Conservation (phyloP, 1,140 invertebrate genomes). For the Hermetia illucens region DNA sequence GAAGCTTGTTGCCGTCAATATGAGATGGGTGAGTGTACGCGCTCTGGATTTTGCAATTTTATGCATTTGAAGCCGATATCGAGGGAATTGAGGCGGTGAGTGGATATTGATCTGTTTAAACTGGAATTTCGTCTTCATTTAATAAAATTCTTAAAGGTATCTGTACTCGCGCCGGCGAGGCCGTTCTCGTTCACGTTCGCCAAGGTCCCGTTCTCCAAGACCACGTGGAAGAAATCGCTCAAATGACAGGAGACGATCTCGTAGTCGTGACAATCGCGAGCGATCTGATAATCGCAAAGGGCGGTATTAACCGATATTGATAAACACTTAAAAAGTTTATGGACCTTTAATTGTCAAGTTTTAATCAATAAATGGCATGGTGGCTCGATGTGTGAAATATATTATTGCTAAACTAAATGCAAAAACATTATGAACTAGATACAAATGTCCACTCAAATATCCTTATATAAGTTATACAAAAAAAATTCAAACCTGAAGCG, state of each 20-base stretch:
- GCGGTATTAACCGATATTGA: no score
- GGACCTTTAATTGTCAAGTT: no score
- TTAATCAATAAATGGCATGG: no score
- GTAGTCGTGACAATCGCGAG: constrained; percentile 25
- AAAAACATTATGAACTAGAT: no score
- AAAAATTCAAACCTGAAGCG: no score
- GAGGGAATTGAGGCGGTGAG: constrained; percentile 69
- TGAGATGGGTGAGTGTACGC: constrained; percentile 96
- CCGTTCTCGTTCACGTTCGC: constrained; percentile 25
- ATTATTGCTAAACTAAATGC: no score
- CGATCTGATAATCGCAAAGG: constrained; percentile 14
- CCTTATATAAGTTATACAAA: no score
- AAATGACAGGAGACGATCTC: constrained; percentile 33
- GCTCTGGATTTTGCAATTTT: constrained; percentile 98
- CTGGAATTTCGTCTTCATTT: constrained; percentile 18
- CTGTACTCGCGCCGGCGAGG: constrained; percentile 39
- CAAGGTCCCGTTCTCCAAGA: constrained; percentile 24
- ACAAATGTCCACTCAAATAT: no score
- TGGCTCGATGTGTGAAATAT: no score
- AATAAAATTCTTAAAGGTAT: constrained; percentile 35
- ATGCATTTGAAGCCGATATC: constrained; percentile 99
- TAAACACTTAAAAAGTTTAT: no score
- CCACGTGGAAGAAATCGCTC: constrained; percentile 13
- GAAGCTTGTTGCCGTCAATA: constrained; percentile 99
- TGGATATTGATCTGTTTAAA: constrained; percentile 6